These are phyloP conservation scores for Perognathus longimembris DNA, from an alignment of 2,113 vertebrate species.

Conservation along the genomic window DNA sequence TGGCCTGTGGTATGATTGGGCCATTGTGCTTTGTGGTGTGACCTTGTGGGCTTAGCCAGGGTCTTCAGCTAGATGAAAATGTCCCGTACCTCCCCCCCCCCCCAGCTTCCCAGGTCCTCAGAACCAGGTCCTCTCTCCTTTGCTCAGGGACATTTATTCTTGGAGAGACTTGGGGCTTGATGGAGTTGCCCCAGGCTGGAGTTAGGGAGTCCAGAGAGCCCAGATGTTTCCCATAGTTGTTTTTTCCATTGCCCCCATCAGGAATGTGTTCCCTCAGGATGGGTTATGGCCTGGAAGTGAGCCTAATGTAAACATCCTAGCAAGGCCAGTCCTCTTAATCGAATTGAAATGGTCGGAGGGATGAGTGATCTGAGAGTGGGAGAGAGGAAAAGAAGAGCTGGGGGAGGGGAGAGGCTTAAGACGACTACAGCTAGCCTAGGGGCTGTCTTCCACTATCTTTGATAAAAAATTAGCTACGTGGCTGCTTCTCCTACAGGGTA, in stretches of 20 bases:
- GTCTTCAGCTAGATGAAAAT: not conserved
- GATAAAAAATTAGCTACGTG: not conserved
- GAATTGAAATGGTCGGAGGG: constrained; percentile 51
- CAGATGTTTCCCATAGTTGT: constrained; percentile 91
- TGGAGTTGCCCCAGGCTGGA: not conserved
- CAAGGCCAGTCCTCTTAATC: constrained; percentile 69
- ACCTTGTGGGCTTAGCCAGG: not conserved
- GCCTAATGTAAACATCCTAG: constrained; percentile 90
- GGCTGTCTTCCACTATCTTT: not conserved
- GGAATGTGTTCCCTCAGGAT: constrained; percentile 89
- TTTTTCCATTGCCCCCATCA: constrained; percentile 86
- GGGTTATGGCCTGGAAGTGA: constrained; percentile 88
- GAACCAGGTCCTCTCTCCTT: not conserved
- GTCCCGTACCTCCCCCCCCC: not conserved
- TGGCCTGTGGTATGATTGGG: not conserved
- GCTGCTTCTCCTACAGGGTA: not conserved
- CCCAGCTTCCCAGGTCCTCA: not conserved
- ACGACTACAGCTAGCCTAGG: not conserved
- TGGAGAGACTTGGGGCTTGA: not conserved
- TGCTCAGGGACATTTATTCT: not conserved
- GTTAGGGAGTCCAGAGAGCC: constrained; percentile 68
- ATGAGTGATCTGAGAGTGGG: not conserved
- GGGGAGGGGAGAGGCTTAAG: not conserved
- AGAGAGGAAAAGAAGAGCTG: not conserved
- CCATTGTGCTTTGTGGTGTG: not conserved